Evolutionary conservation across 2,888 invertebrate species (phyloP).

Genomic region (Andrena praecox): DNA sequence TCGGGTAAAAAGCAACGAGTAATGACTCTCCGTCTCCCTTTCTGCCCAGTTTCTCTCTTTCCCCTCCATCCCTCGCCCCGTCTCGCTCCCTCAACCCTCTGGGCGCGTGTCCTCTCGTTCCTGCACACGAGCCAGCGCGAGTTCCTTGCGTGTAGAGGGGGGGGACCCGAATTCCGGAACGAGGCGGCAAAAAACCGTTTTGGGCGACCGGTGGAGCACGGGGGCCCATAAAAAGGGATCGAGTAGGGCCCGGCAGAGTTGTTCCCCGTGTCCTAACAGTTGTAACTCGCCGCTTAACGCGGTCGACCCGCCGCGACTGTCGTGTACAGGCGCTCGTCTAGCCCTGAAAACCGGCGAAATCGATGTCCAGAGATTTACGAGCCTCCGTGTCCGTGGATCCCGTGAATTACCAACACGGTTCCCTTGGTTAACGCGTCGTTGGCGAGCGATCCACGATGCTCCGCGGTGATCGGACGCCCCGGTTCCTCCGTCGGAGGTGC

Average conservation of each 20-base stretch:
- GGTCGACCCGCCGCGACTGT: conserved; percentile 57
- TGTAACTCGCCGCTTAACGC: conserved; percentile 72
- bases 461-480: background rate
- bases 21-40: conserved; percentile 44
- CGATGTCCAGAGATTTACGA: conserved; percentile 71
- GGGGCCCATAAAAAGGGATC: conserved; percentile 60
- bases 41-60: background rate
- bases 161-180: conserved; percentile 66
- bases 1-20: conserved; percentile 69
- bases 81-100: conserved; percentile 19
- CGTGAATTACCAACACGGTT: conserved; percentile 51
- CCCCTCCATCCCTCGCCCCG: background rate
- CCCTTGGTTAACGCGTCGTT: background rate
- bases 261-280: conserved; percentile 71
- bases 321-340: conserved; percentile 68
- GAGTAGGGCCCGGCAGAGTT: conserved; percentile 44
- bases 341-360: conserved; percentile 71
- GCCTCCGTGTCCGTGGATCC: conserved; percentile 33
- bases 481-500: conserved; percentile 21
- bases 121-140: conserved; percentile 31
- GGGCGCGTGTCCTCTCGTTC: background rate
- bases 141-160: conserved; percentile 31
- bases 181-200: conserved; percentile 71
- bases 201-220: conserved; percentile 52
- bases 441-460: conserved; percentile 1